Base-by-base conservation (phyloP, 2,797 vertebrate genomes). In the Mionectes olivaceus region DNA sequence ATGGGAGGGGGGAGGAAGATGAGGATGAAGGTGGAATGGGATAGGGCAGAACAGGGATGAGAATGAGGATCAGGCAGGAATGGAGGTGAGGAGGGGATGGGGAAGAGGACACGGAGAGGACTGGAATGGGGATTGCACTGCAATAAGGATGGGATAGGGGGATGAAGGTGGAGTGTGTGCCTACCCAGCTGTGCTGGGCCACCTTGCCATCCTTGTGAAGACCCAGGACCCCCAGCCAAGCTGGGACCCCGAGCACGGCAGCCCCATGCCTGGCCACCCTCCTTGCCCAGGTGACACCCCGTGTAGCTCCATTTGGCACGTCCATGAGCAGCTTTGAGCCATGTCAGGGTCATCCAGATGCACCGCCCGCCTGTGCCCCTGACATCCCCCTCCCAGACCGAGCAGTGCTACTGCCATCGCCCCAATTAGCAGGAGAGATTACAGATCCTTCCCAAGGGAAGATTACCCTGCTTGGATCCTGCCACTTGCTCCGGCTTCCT, bases 341-440 rank as follows among this genome's bases (percentile, higher is more conserved):
- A 1, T 24, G 8, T 2, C 3, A 1, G 4, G 17, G 12, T 13
- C 39, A 56, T 57, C 30, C 46, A 32, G 75, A 47, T 12, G 73
- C 63, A 19, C 3, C 7, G 2, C 46, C 8, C 1, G 0, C 27
- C 60, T 3, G 4, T 15, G 41, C 15, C 55, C 35, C 37, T 14
- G 19, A 60, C 59, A 60, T 19, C 37, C 57, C 39, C 57, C 57
- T 55, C 47, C 28, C 16, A 2, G 2, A 1, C 30, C 2, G 11
- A 21, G 61, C 65, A 24, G 47, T 0, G 49, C 81, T 6, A 24
- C 68, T 27, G 73, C 77, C 9, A 2, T 78, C 17, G 3, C 46
- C 92, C 79, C 59, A 61, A 93, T 90, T 93, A 95, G 90, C 90
- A 16, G 88, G 79, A 63, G 73, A 63, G 91, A 90, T 89, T 89